Conservation (phyloP, 2,113 vertebrate genomes). For the Bostrychus sinensis region DNA sequence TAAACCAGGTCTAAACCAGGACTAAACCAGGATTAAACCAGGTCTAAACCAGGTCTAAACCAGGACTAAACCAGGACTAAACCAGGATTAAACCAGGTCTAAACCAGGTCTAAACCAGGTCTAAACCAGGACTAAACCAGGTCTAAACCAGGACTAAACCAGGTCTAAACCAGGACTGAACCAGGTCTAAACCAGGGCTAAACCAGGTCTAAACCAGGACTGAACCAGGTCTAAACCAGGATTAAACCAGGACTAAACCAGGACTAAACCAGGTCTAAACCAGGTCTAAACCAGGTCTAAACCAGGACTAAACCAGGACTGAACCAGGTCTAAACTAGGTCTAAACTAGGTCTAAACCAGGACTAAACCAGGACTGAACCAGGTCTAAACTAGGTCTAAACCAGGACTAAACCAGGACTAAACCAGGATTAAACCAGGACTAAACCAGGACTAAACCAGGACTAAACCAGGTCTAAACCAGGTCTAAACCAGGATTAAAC, state of each 20-base stretch:
- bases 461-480: no score
- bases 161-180: not conserved
- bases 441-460: not conserved
- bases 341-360: not conserved
- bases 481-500: no score
- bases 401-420: not conserved
- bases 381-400: not conserved
- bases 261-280: not conserved
- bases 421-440: not conserved
- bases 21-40: no score
- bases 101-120: not conserved
- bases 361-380: not conserved
- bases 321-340: not conserved
- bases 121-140: not conserved
- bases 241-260: not conserved
- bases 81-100: no score
- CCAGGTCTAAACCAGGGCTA: not conserved
- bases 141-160: not conserved
- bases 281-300: not conserved
- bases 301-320: not conserved
- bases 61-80: no score
- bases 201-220: not conserved
- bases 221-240: not conserved
- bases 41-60: no score
- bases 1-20: no score